Percentiles rank a stretch among this genome's conserved stretches.
Conservation (phyloP, 2,113 vertebrate species). For the Oryzias woworae region DNA sequence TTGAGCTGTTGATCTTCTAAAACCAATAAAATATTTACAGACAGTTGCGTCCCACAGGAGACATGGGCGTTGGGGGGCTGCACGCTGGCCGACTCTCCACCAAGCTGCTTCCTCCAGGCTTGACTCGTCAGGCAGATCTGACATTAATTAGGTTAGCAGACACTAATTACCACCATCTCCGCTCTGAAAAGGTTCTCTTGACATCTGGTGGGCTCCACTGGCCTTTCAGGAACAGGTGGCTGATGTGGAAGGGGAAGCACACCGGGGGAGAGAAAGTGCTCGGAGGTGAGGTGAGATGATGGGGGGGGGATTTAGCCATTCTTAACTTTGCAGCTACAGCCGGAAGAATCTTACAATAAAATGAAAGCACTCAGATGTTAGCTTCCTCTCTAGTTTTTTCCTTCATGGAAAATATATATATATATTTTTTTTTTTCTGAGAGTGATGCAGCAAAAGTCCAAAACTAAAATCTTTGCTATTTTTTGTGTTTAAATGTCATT, state of each 20-base stretch:
- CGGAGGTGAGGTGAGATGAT: no score
- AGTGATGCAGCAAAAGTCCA: no score
- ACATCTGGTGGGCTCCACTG: background rate
- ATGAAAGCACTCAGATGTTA: no score
- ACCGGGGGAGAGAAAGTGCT: background rate
- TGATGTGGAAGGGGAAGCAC: slow-evolving; percentile 2
- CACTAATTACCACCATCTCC: slow-evolving; percentile 46
- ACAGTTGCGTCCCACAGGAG: slow-evolving; percentile 5
- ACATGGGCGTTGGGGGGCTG: background rate
- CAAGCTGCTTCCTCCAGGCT: slow-evolving; percentile 21
- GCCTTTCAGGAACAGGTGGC: slow-evolving; percentile 10
- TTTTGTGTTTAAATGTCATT: no score
- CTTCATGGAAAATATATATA: no score
- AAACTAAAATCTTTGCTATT: no score
- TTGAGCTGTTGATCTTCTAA: background rate
- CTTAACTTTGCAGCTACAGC: no score
- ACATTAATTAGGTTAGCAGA: slow-evolving; percentile 52
- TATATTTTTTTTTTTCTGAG: no score
- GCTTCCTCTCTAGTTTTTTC: no score
- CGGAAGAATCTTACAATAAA: no score
- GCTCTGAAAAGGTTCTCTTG: slow-evolving; percentile 12
- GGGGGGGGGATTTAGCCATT: no score
- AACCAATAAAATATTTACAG: background rate
- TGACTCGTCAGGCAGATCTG: slow-evolving; percentile 28
- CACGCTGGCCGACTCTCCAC: background rate